Percentiles rank a stretch among this genome's conserved stretches.
These are phyloP conservation scores for Ctenochaetus hawaiiensis DNA, from an alignment of 2,797 vertebrate genomes.

Conservation along the genomic window DNA sequence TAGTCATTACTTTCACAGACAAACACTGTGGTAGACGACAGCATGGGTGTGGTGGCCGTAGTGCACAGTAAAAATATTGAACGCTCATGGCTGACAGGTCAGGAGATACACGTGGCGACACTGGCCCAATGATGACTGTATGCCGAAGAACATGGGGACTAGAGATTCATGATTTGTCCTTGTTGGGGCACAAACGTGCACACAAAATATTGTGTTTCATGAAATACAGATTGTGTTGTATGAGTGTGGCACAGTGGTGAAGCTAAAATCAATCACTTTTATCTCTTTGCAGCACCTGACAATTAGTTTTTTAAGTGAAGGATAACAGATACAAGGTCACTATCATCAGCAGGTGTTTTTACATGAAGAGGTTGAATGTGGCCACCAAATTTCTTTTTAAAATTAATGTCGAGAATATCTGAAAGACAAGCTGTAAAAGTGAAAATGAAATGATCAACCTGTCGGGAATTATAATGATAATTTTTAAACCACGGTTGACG, in stretches of 20 bases:
- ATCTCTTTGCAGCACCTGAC: neutral
- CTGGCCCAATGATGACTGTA: neutral
- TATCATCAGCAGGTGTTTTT: constrained; percentile 3
- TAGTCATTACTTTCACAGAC: constrained; percentile 40
- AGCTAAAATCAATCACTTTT: constrained; percentile 22
- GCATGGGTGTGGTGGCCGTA: constrained; percentile 5
- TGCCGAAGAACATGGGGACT: constrained; percentile 7
- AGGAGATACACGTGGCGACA: neutral
- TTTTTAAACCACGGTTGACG: constrained; percentile 26
- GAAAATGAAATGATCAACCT: constrained; percentile 39
- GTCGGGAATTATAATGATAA: constrained; percentile 20
- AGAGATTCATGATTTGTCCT: neutral
- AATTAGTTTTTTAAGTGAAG: neutral
- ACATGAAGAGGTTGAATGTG: neutral
- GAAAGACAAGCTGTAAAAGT: constrained; percentile 26
- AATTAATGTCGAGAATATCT: constrained; percentile 15
- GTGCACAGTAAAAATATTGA: constrained; percentile 12
- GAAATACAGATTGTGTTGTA: neutral
- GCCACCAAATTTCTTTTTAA: neutral
- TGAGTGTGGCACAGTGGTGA: neutral
- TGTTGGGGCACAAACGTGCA: constrained; percentile 1
- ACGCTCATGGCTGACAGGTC: neutral
- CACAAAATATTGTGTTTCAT: constrained; percentile 10
- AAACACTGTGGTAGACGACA: constrained; percentile 23
- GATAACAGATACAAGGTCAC: constrained; percentile 3